These are phyloP conservation scores for Deilephila porcellus DNA, from an alignment of 2,888 invertebrate species.

Conservation along the genomic window DNA sequence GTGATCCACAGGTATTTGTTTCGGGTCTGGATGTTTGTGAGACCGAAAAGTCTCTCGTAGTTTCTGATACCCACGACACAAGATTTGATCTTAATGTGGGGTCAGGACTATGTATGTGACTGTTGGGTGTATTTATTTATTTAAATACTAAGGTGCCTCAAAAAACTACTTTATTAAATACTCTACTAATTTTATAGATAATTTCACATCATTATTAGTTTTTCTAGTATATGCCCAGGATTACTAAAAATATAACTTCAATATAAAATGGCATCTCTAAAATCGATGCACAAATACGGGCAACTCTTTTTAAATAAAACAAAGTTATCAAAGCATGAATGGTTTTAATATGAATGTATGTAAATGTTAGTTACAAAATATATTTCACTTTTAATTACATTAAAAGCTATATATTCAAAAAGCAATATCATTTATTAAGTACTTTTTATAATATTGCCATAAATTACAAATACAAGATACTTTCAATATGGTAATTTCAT, in stretches of 20 bases:
- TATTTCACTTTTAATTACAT: slow-evolving; percentile 49
- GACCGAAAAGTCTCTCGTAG: too few species aligned
- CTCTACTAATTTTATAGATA: too few species aligned
- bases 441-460: slow-evolving; percentile 2
- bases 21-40: too few species aligned
- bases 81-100: too few species aligned
- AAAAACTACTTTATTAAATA: not conserved
- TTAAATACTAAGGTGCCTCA: too few species aligned
- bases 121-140: too few species aligned
- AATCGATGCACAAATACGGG: not conserved
- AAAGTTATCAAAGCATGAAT: slow-evolving; percentile 51
- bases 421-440: slow-evolving; percentile 12
- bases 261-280: not conserved
- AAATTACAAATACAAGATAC: not conserved
- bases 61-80: too few species aligned
- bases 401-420: slow-evolving; percentile 38
- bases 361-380: slow-evolving; percentile 57
- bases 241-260: too few species aligned
- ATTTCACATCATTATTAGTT: too few species aligned
- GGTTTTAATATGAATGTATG: slow-evolving; percentile 52
- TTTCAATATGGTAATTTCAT: not conserved
- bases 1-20: too few species aligned
- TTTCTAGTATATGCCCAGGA: too few species aligned
- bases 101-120: too few species aligned
- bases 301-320: slow-evolving; percentile 53